Evolutionary conservation across 2,797 vertebrate genomes (phyloP), one percentile per base, ranked within the genome.

Genomic region (Holocentrus rufus): DNA sequence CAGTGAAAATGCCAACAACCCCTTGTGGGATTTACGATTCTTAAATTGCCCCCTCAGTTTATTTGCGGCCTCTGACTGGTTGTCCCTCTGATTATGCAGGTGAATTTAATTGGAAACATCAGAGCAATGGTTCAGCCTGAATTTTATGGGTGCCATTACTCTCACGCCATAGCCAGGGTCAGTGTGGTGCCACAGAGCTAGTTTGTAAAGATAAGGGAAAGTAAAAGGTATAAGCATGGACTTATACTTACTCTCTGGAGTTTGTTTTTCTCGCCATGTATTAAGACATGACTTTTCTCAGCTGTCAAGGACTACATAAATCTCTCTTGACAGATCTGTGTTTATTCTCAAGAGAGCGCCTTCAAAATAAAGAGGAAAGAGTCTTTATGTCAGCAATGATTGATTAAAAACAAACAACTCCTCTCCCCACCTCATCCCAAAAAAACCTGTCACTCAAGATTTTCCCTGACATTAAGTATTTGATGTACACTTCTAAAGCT

Each of bases 31-130:
- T 92, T 93, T 91, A 92, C 78, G 74, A 87, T 81, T 61, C 74
- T 75, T 74, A 89, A 92, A 93, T 89, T 90, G 85, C 74, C 85
- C 82, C 73, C 69, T 81, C 53, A 47, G 86, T 90, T 91, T 90
- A 91, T 90, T 88, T 93, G 89, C 53, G 74, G 89, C 76, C 70
- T 83, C 73, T 85, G 76, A 85, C 81, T 88, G 78, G 73, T 80
- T 67, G 76, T 84, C 72, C 72, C 82, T 92, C 82, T 91, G 88
- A 92, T 92, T 92, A 90, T 76, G 71, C 91, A 92, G 93, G 92
- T 92, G 89, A 92, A 80, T 82, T 87, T 92, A 89, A 91, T 80
- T 81, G 73, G 77, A 89, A 88, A 85, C 88, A 89, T 85, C 83
- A 85, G 73, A 82, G 87, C 62, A 46, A 73, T 49, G 62, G 68